Conservation (phyloP, 2,888 invertebrate genomes). For the Helobdella robusta region DNA sequence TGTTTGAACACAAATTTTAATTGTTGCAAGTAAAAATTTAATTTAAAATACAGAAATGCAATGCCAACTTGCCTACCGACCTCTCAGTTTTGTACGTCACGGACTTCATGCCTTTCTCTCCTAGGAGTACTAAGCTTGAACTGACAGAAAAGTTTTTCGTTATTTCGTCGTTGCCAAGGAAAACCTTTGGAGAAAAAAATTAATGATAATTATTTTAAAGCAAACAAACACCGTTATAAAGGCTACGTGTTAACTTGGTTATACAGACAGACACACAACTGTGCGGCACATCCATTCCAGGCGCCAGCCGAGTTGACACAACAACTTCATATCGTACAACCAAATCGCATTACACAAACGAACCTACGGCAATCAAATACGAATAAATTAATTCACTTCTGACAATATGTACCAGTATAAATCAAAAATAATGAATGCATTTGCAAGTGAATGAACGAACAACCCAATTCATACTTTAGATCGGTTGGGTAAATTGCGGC, state of each 20-base stretch:
- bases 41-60: neutral
- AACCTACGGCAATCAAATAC: no score
- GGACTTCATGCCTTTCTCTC: slow-evolving; percentile 24
- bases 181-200: neutral
- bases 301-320: no score
- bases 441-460: no score
- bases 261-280: neutral
- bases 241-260: neutral
- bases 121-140: slow-evolving; percentile 21
- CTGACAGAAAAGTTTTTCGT: slow-evolving; percentile 22
- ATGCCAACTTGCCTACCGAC: neutral
- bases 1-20: neutral
- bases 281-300: no score
- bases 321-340: no score
- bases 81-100: slow-evolving; percentile 28
- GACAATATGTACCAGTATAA: no score
- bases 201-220: slow-evolving; percentile 3
- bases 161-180: slow-evolving; percentile 23
- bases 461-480: no score
- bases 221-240: neutral
- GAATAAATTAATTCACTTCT: no score
- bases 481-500: no score
- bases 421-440: no score
- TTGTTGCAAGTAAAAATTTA: neutral
- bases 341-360: no score